Conservation (phyloP, 2,888 invertebrate species). For the Ethmia dodecea region DNA sequence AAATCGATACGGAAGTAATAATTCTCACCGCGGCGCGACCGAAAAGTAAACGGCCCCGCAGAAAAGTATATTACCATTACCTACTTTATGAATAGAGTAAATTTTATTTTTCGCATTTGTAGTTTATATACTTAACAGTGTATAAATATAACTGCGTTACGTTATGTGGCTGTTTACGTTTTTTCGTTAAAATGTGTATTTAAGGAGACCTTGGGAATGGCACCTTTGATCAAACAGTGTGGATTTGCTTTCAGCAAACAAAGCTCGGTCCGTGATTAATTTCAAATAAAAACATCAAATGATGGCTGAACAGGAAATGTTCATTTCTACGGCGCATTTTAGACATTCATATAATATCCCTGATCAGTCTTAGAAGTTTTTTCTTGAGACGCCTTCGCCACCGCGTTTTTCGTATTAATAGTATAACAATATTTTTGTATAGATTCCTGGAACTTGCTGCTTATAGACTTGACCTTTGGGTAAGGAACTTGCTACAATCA, state of each 20-base stretch:
- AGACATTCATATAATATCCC: too few relatives aligned
- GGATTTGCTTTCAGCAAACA: constrained; percentile 5
- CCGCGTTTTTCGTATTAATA: too few relatives aligned
- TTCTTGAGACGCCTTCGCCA: too few relatives aligned
- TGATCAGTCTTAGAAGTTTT: too few relatives aligned
- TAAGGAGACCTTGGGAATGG: constrained; percentile 17
- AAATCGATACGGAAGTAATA: background rate
- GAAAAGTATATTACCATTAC: constrained; percentile 7
- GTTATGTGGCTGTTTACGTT: constrained; percentile 20
- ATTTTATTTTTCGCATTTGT: constrained; percentile 1
- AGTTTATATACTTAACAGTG: constrained; percentile 2
- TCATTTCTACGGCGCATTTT: too few relatives aligned
- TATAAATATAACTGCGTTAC: constrained; percentile 13
- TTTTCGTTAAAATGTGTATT: constrained; percentile 19
- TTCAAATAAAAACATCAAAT: too few relatives aligned
- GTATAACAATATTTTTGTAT: too few relatives aligned
- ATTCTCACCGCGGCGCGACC: background rate
- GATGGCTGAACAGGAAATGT: too few relatives aligned
- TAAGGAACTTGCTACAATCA: too few relatives aligned
- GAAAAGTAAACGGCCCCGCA: constrained; percentile 1
- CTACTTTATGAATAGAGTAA: constrained; percentile 6
- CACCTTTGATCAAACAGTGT: constrained; percentile 12
- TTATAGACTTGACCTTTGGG: too few relatives aligned
- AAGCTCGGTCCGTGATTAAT: too few relatives aligned
- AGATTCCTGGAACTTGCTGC: too few relatives aligned